Conservation (phyloP, 2,113 vertebrate species). For the Ancistrus triradiatus region DNA sequence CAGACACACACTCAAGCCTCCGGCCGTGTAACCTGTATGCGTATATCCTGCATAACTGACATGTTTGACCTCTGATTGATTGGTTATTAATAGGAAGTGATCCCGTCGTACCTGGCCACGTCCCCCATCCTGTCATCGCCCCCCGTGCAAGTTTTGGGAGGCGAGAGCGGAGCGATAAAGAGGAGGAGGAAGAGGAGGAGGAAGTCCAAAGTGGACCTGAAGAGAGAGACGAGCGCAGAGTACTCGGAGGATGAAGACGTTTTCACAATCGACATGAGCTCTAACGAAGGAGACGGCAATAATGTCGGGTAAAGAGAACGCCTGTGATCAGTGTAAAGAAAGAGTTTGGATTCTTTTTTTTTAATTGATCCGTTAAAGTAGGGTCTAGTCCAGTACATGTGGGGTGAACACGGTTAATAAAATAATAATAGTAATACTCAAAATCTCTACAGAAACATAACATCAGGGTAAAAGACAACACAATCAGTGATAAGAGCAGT, state of each 20-base stretch:
- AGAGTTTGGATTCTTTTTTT: too few relatives aligned
- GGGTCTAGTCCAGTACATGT: too few relatives aligned
- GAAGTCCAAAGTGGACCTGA: constrained; percentile 74
- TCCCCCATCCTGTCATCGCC: constrained; percentile 80
- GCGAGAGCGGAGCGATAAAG: constrained; percentile 71
- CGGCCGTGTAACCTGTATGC: too few relatives aligned
- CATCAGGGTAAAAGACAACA: too few relatives aligned
- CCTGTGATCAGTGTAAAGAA: too few relatives aligned
- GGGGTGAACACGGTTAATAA: too few relatives aligned
- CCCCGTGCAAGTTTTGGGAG: constrained; percentile 52
- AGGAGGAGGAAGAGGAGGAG: constrained; percentile 80
- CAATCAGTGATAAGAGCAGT: too few relatives aligned
- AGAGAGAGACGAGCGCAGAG: constrained; percentile 66
- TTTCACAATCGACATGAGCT: constrained; percentile 78
- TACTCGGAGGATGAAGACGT: constrained; percentile 76
- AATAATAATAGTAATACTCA: too few relatives aligned
- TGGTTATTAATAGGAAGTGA: constrained; percentile 65
- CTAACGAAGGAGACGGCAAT: constrained; percentile 76
- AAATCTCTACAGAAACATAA: too few relatives aligned
- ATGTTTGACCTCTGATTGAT: background rate
- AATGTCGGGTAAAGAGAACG: constrained; percentile 25
- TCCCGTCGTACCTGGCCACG: constrained; percentile 85
- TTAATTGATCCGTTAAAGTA: too few relatives aligned
- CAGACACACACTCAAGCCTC: too few relatives aligned
- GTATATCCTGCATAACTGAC: background rate